A percentile compares a stretch with the other conserved stretches of the same genome.
Evolutionary conservation across 1,140 invertebrate species (phyloP).

Genomic region (Drosophila sproati): DNA sequence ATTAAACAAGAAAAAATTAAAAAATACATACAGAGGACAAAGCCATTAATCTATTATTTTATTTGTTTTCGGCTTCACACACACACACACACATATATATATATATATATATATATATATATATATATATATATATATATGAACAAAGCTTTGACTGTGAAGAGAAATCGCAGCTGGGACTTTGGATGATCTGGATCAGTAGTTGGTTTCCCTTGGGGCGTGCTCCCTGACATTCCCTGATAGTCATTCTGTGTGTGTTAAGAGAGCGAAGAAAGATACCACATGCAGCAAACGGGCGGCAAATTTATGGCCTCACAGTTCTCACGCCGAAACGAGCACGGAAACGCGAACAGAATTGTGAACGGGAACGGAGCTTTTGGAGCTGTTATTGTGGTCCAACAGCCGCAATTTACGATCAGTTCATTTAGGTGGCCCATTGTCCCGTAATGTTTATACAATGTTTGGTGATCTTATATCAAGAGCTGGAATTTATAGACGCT

Average conservation of each 20-base stretch:
- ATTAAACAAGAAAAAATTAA: too few relatives aligned
- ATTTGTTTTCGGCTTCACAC: too few relatives aligned
- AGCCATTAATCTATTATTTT: too few relatives aligned
- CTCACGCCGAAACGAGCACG: slow-evolving; percentile 14
- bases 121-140: too few relatives aligned
- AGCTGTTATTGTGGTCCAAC: slow-evolving; percentile 50
- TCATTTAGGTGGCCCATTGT: slow-evolving; percentile 79
- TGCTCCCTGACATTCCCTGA: slow-evolving; percentile 15
- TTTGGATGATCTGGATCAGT: slow-evolving; percentile 49
- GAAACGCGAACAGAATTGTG: slow-evolving; percentile 11
- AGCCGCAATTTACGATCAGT: slow-evolving; percentile 73
- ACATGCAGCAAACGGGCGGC: slow-evolving; percentile 27
- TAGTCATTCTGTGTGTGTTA: slow-evolving; percentile 37
- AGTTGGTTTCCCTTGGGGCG: slow-evolving; percentile 36
- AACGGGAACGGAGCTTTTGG: slow-evolving; percentile 37
- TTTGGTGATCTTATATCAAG: slow-evolving; percentile 75
- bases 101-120: too few relatives aligned
- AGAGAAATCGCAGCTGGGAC: not conserved
- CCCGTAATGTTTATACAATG: slow-evolving; percentile 76
- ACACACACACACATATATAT: too few relatives aligned
- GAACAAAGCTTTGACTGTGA: slow-evolving; percentile 1
- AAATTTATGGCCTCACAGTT: slow-evolving; percentile 76
- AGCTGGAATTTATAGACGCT: slow-evolving; percentile 69
- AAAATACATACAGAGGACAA: too few relatives aligned
- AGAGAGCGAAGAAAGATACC: slow-evolving; percentile 14